phyloP scores from a whole-genome alignment of 2,888 invertebrate genomes.

The Meganola albula region DNA sequence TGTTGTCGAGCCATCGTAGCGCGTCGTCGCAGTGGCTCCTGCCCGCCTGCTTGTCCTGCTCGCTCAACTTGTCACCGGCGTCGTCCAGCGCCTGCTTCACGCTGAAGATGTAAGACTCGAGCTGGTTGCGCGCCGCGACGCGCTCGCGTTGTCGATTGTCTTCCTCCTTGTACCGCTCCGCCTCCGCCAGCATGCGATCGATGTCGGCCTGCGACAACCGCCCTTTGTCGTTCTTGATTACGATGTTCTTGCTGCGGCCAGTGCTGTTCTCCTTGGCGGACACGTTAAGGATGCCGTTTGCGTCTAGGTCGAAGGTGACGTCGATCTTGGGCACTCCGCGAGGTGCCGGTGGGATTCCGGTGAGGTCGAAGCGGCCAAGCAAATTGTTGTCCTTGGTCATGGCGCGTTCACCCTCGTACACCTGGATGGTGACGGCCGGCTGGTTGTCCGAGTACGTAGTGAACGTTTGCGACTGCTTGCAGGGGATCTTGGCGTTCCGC shows the following conservation, averaged over 20 bases:
- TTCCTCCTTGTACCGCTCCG: constrained; percentile 84
- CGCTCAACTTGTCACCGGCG: constrained; percentile 77
- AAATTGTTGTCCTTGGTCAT: constrained; percentile 88
- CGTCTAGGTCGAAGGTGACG: constrained; percentile 86
- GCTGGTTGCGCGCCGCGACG: constrained; percentile 82
- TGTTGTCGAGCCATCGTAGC: constrained; percentile 84
- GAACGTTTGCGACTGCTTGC: constrained; percentile 84
- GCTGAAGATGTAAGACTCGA: constrained; percentile 84
- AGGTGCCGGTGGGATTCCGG: constrained; percentile 83
- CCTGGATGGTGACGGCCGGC: constrained; percentile 84
- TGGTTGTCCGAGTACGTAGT: constrained; percentile 90
- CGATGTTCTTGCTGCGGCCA: constrained; percentile 84
- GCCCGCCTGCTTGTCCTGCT: constrained; percentile 80
- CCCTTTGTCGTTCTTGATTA: constrained; percentile 90
- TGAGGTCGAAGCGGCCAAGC: constrained; percentile 80
- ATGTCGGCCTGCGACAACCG: constrained; percentile 88
- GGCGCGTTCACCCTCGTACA: constrained; percentile 87
- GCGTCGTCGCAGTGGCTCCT: constrained; percentile 75
- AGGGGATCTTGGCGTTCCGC: constrained; percentile 83
- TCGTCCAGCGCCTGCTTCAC: constrained; percentile 83
- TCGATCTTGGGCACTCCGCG: constrained; percentile 83
- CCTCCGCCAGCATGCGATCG: constrained; percentile 86
- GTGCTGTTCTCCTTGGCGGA: constrained; percentile 85
- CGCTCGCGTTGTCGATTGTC: constrained; percentile 83
- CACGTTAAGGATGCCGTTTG: constrained; percentile 89